Conservation (phyloP, 2,888 invertebrate species). For the Heliconius cydno region DNA sequence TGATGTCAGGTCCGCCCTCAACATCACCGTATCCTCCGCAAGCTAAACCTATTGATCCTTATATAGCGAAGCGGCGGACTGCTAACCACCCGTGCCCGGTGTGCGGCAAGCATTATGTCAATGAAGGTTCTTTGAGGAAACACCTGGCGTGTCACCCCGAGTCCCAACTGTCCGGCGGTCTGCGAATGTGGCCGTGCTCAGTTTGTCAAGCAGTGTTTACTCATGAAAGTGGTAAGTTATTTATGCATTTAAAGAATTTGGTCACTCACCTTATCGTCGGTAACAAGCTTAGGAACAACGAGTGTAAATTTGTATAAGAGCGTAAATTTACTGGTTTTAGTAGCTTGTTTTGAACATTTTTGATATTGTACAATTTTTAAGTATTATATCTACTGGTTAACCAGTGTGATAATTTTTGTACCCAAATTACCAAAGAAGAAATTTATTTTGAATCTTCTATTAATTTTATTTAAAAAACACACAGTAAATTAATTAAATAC, state of each 20-base stretch:
- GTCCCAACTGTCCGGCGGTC: conserved; percentile 92
- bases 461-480: not conserved
- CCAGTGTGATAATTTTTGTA: too few species aligned
- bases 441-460: too few species aligned
- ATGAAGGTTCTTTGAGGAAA: conserved; percentile 94
- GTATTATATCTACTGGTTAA: too few species aligned
- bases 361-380: too few species aligned
- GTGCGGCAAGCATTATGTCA: conserved; percentile 97
- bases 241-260: not conserved
- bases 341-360: too few species aligned
- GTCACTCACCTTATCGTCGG: not conserved
- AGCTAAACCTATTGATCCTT: conserved; percentile 87
- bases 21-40: conserved; percentile 84
- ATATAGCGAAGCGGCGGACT: conserved; percentile 96
- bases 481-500: not conserved
- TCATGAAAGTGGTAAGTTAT: conserved; percentile 93
- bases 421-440: too few species aligned
- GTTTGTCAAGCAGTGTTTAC: conserved; percentile 98
- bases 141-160: conserved; percentile 97
- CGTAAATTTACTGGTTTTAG: not conserved
- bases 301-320: not conserved
- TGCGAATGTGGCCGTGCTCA: conserved; percentile 98
- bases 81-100: conserved; percentile 98
- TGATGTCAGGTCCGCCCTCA: conserved; percentile 83
- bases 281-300: not conserved